phyloP scores from a whole-genome alignment of 2,888 invertebrate species.

The Tetragnatha montana region DNA sequence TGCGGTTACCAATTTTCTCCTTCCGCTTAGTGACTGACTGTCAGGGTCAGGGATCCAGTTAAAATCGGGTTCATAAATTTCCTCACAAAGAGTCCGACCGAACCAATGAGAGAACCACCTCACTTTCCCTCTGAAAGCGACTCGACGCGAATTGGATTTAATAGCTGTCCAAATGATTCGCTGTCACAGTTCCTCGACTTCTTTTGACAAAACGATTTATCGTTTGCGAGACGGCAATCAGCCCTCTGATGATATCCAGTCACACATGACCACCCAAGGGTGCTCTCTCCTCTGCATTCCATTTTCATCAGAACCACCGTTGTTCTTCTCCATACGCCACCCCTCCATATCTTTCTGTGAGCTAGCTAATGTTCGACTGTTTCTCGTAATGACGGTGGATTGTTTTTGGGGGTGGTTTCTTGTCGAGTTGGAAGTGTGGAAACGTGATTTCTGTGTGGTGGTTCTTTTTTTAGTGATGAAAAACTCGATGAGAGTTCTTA shows the following conservation, averaged over 20 bases:
- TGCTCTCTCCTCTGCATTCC: conserved; percentile 35
- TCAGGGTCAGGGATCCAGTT: no score
- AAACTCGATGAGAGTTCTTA: no score
- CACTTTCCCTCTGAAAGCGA: not conserved
- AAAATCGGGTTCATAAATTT: no score
- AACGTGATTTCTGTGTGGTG: no score
- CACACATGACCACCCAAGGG: conserved; percentile 47
- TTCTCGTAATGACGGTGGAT: not conserved
- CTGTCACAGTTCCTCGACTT: conserved; percentile 38
- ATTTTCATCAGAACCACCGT: conserved; percentile 30
- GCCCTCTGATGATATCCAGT: conserved; percentile 56
- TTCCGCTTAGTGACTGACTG: no score
- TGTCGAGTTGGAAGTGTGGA: no score
- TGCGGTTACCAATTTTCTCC: no score
- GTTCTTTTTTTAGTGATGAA: no score
- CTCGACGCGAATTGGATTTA: conserved; percentile 9
- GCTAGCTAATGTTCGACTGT: not conserved
- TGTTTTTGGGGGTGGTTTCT: no score
- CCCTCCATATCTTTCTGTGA: not conserved
- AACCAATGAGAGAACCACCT: not conserved
- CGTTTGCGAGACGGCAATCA: conserved; percentile 45
- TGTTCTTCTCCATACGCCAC: not conserved
- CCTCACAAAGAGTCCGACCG: no score
- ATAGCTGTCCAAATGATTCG: conserved; percentile 53
- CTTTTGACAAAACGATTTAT: conserved; percentile 56